Evolutionary conservation across 2,113 vertebrate species (phyloP).

Genomic region (Puffinus mauretanicus): DNA sequence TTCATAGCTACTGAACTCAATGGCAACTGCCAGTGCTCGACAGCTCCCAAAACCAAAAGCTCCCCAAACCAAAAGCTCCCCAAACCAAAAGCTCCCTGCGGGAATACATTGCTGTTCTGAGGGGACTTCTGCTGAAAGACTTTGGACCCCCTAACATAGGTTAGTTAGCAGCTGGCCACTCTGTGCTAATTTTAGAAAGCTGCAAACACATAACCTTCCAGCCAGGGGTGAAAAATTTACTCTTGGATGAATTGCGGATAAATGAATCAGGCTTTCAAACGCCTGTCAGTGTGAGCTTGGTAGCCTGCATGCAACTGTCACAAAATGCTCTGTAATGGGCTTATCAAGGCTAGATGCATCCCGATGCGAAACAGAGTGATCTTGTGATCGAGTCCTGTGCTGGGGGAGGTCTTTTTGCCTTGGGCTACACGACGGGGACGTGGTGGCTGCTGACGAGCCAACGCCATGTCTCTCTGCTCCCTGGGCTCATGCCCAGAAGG

Average conservation of each 20-base stretch:
- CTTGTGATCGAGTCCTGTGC: background rate
- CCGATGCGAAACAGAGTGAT: rapidly evolving
- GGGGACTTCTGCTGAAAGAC: background rate
- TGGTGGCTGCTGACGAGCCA: background rate
- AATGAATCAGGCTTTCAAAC: background rate
- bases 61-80: background rate
- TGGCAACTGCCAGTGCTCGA: background rate
- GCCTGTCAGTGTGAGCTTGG: rapidly evolving
- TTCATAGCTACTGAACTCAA: background rate
- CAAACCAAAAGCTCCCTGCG: background rate
- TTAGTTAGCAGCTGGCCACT: background rate
- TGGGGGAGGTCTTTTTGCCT: background rate
- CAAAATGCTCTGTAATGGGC: background rate
- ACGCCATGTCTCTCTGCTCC: background rate
- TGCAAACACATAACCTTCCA: background rate
- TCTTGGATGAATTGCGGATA: background rate
- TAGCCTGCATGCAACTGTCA: background rate
- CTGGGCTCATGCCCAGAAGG: background rate
- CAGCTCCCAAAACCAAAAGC: background rate
- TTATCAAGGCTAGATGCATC: background rate
- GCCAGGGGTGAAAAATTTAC: background rate
- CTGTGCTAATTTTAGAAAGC: background rate
- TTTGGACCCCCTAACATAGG: background rate
- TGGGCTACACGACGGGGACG: background rate
- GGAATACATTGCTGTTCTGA: background rate